phyloP scores from a whole-genome alignment of 2,888 invertebrate genomes.

The Eudasyphora cyanicolor region DNA sequence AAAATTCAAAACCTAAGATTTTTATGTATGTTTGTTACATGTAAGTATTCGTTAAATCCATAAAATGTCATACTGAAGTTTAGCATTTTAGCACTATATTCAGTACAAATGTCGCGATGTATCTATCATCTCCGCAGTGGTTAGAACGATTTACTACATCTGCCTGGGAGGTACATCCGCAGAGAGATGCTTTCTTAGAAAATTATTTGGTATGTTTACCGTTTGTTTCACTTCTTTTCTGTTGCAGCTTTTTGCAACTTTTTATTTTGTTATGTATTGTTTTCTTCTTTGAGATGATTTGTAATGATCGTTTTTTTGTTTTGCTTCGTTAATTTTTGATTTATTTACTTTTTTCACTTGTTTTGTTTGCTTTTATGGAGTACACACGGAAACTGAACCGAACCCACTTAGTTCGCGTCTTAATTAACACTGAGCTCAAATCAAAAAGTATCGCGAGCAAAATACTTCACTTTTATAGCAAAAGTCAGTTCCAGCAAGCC shows the following conservation, averaged over 20 bases:
- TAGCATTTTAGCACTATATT: slow-evolving; percentile 1
- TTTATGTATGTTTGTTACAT: too few species aligned
- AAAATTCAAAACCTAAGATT: neutral
- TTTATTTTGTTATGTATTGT: neutral
- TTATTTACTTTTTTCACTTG: slow-evolving; percentile 5
- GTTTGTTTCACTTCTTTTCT: slow-evolving; percentile 23
- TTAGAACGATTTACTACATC: neutral
- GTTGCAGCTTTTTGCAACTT: slow-evolving; percentile 35
- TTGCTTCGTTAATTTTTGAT: slow-evolving; percentile 15
- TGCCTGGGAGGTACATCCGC: neutral
- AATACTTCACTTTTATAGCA: slow-evolving; percentile 76
- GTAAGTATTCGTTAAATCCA: too few species aligned
- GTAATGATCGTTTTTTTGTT: slow-evolving; percentile 27
- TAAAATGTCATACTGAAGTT: neutral
- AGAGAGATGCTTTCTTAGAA: neutral
- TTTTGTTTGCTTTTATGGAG: slow-evolving; percentile 31
- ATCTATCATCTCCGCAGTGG: neutral
- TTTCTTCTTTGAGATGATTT: neutral
- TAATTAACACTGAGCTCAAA: slow-evolving; percentile 77
- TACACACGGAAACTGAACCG: slow-evolving; percentile 49
- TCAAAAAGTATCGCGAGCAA: slow-evolving; percentile 75
- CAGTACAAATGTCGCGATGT: neutral
- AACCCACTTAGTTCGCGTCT: slow-evolving; percentile 75
- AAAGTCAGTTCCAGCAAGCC: slow-evolving; percentile 56
- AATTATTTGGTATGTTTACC: neutral